These are phyloP conservation scores for Torymus tubicola DNA, from an alignment of 2,888 invertebrate genomes.

Conservation along the genomic window DNA sequence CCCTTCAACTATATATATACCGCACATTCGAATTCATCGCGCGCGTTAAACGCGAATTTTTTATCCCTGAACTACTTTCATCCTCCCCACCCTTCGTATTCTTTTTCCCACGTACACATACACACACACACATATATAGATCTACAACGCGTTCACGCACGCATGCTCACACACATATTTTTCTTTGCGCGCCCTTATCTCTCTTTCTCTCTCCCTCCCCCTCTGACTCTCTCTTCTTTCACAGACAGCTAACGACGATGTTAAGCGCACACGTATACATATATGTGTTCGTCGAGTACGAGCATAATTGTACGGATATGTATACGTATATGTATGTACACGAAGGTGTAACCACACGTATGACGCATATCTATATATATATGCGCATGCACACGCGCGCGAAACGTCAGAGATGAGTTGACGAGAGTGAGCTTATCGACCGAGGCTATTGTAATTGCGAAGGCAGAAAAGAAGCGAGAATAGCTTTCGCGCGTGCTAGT, in stretches of 20 bases:
- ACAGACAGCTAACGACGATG: not conserved
- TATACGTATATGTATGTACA: not conserved
- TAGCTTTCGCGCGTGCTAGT: too few relatives aligned
- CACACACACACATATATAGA: not conserved
- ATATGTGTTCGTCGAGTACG: not conserved
- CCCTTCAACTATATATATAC: not conserved
- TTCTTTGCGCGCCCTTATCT: not conserved
- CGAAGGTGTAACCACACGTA: not conserved
- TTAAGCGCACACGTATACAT: not conserved
- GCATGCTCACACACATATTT: not conserved
- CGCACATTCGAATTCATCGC: not conserved
- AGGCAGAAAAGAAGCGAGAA: too few relatives aligned
- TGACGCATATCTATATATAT: too few relatives aligned
- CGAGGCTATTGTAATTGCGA: too few relatives aligned
- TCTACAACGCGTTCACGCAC: too few relatives aligned
- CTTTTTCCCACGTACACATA: not conserved
- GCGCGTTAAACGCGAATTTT: not conserved
- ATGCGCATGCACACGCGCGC: too few relatives aligned
- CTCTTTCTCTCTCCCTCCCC: not conserved
- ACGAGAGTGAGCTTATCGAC: too few relatives aligned
- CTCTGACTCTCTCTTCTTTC: constrained; percentile 11
- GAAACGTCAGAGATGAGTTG: too few relatives aligned
- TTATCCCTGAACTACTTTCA: not conserved
- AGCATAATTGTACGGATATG: not conserved
- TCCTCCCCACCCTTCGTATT: not conserved